Percentiles rank a stretch among this genome's conserved stretches.
Evolutionary conservation across 2,113 vertebrate species (phyloP).

Genomic region (Aleadryas rufinucha): DNA sequence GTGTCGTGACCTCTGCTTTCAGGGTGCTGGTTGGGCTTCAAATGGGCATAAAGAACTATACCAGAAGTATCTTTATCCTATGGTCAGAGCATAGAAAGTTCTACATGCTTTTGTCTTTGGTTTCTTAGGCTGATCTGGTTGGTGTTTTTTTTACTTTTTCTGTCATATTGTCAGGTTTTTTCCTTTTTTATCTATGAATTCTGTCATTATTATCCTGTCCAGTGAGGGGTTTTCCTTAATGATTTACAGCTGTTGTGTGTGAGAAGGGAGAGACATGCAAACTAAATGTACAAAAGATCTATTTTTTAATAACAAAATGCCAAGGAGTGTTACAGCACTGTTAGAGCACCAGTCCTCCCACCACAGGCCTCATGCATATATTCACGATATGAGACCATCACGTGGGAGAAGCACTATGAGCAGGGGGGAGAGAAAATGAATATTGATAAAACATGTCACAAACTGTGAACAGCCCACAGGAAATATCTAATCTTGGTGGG

Average conservation of each 20-base stretch:
- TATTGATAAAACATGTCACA: neutral
- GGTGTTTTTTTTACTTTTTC: neutral
- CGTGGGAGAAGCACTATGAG: neutral
- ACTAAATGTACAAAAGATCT: neutral
- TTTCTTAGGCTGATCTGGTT: neutral
- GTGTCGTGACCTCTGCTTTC: neutral
- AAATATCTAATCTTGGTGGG: slow-evolving; percentile 18
- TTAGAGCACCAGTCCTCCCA: neutral
- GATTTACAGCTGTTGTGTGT: slow-evolving; percentile 27
- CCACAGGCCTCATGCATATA: neutral
- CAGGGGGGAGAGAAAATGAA: neutral
- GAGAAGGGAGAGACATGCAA: neutral
- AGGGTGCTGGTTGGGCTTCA: neutral
- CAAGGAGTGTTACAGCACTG: neutral
- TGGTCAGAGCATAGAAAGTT: neutral
- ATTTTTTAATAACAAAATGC: neutral
- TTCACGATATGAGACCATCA: neutral
- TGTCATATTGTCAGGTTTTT: neutral
- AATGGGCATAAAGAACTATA: neutral
- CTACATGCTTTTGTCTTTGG: accelerated
- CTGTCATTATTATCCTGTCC: neutral
- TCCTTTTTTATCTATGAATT: neutral
- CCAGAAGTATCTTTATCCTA: neutral
- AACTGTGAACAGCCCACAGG: slow-evolving; percentile 6
- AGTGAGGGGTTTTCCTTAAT: slow-evolving; percentile 2